Base-by-base conservation (phyloP, 2,888 invertebrate genomes). In the Scaptomyza caliginosa region DNA sequence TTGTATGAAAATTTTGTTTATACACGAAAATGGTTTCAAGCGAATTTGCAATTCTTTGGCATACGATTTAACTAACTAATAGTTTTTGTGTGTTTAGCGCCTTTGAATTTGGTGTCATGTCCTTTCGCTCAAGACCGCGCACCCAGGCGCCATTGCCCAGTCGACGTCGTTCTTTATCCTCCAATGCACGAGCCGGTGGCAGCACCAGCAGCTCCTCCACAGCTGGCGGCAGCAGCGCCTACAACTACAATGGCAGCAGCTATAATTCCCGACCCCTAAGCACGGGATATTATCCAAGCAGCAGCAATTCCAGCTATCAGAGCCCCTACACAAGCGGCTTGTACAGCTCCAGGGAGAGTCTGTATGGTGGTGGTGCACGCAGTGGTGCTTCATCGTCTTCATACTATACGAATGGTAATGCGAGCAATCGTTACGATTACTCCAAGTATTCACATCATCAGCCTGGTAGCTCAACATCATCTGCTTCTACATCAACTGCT, bases 101-200 rank as follows among this genome's bases (percentile, higher is more conserved):
- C 8, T 30, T 6, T n/a, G 19, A 30, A 43, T 28, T 19, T 34
- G 42, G n/a, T 45, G 50, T 28, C 42, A 92, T 92, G 91, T 92
- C 91, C 52, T 92, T 92, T 83, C 91, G 91, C 51, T 91, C 91
- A 67, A 89, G 91, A 65, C 72, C 91, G 73, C 91, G 84, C 89
- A 84, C 88, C 30, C 92, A 74, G 67, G 83, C 83, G 54, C 91
- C 92, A 88, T 92, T 62, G 90, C 91, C 88, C 79, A 81, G 88
- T 42, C 93, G 79, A 43, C 88, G 91, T 89, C 93, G 77, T 90
- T 94, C 87, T 88, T 92, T 88, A 60, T 87, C 87, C 34, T 94
- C 90, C 90, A 93, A 93, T 56, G 92, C 93, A 0, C 92, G 93
- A 2, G 24, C 52, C 2, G 69, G 51, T 1, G 43, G 51, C 36